These are phyloP conservation scores for Balaeniceps rex DNA, from an alignment of 2,113 vertebrate species.

Conservation along the genomic window DNA sequence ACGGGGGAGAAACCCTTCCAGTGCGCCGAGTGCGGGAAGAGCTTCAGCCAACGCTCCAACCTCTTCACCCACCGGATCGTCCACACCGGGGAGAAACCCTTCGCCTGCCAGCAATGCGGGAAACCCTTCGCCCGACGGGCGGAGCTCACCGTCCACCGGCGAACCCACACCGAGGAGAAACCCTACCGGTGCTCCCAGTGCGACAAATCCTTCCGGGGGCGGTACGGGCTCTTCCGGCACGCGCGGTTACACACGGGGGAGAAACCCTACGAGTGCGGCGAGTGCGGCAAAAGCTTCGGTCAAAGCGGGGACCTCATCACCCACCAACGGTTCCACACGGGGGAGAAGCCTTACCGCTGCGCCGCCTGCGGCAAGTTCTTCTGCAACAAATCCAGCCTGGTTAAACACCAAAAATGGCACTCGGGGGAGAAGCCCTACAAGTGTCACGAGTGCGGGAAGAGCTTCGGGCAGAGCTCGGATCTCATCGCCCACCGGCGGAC, in stretches of 20 bases:
- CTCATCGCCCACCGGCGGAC: slow-evolving; percentile 79
- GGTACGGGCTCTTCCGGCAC: background rate
- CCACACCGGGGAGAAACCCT: slow-evolving; percentile 56
- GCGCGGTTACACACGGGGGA: background rate
- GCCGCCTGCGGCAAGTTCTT: slow-evolving; percentile 2
- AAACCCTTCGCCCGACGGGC: slow-evolving; percentile 51
- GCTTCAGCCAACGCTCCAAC: slow-evolving; percentile 54
- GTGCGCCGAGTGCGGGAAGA: slow-evolving; percentile 36
- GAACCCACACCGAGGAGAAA: slow-evolving; percentile 60
- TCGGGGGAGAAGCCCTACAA: background rate
- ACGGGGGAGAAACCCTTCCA: slow-evolving; percentile 60
- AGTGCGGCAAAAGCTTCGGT: slow-evolving; percentile 13
- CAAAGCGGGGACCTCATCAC: background rate
- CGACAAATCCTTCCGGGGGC: background rate
- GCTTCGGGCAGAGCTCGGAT: slow-evolving; percentile 85
- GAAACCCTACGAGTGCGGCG: background rate
- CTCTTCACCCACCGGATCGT: slow-evolving; percentile 44
- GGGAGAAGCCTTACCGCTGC: slow-evolving; percentile 23
- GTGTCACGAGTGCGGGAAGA: slow-evolving; percentile 54
- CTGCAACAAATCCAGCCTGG: background rate
- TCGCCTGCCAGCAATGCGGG: slow-evolving; percentile 41
- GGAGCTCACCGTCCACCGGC: slow-evolving; percentile 45
- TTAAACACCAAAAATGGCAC: background rate
- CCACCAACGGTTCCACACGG: background rate
- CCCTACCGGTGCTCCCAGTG: background rate